These are phyloP conservation scores for Cyprinus carpio DNA, from an alignment of 2,113 vertebrate genomes.

Conservation along the genomic window DNA sequence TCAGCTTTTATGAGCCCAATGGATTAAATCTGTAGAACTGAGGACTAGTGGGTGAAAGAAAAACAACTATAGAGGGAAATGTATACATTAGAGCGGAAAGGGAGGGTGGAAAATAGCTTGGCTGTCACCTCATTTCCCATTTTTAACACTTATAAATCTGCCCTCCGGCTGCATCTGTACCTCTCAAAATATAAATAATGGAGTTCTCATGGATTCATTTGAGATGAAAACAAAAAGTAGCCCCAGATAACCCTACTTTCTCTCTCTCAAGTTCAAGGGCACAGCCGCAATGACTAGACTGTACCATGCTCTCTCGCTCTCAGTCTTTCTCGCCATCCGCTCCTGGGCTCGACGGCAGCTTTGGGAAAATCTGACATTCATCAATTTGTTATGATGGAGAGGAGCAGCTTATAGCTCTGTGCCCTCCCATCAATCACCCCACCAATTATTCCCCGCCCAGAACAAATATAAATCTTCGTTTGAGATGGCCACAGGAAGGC, in stretches of 20 bases:
- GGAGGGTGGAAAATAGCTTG: not conserved
- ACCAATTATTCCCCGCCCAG: conserved; percentile 47
- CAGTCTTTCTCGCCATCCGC: conserved; percentile 19
- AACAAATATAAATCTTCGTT: conserved; percentile 50
- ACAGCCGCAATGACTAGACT: conserved; percentile 9
- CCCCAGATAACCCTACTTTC: conserved; percentile 23
- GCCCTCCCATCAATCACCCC: conserved; percentile 44
- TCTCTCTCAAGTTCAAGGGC: conserved; percentile 36
- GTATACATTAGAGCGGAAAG: not conserved
- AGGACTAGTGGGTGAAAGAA: not conserved
- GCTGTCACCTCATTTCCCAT: conserved; percentile 26
- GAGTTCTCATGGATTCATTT: conserved; percentile 32
- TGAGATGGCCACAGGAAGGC: conserved; percentile 30
- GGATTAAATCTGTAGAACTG: not conserved
- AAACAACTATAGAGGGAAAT: conserved; percentile 12
- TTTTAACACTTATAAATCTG: conserved; percentile 34
- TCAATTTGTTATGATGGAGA: conserved; percentile 54
- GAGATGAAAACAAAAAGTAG: conserved; percentile 24
- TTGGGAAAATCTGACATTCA: conserved; percentile 51
- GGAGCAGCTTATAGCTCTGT: conserved; percentile 32
- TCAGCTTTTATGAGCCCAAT: not conserved
- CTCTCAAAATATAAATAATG: conserved; percentile 40
- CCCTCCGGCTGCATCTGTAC: conserved; percentile 27
- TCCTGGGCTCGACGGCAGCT: conserved; percentile 41
- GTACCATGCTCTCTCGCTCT: conserved; percentile 16